Evolutionary conservation across 1,140 invertebrate genomes (phyloP).

Genomic region (Monomorium pharaonis): DNA sequence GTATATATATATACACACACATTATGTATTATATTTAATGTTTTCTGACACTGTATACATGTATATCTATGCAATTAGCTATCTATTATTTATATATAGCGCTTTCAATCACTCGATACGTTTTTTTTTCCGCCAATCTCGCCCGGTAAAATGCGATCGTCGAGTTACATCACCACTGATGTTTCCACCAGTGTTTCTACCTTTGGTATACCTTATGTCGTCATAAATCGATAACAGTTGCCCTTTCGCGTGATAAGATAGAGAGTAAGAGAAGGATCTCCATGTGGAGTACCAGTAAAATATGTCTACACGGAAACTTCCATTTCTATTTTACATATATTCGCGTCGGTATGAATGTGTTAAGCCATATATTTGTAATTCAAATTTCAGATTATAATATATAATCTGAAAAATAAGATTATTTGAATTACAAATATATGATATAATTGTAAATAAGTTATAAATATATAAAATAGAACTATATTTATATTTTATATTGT

Average conservation of each 20-base stretch:
- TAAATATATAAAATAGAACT: too few species aligned
- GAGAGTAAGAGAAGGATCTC: neutral
- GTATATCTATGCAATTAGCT: neutral
- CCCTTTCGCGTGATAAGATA: constrained; percentile 28
- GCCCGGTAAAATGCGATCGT: neutral
- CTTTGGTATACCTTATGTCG: constrained; percentile 2
- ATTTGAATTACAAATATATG: too few species aligned
- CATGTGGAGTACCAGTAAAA: neutral
- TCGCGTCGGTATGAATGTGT: too few species aligned
- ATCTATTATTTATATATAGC: neutral
- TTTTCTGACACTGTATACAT: too few species aligned
- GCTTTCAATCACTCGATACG: too few species aligned
- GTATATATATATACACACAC: too few species aligned
- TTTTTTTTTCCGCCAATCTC: neutral
- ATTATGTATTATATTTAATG: too few species aligned
- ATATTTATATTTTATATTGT: too few species aligned
- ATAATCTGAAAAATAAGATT: too few species aligned
- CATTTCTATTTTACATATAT: neutral
- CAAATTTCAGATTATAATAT: too few species aligned
- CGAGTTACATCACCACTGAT: neutral
- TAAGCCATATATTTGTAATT: neutral
- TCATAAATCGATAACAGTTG: constrained; percentile 41
- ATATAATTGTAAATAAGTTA: too few species aligned
- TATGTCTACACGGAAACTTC: neutral
- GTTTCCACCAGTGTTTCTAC: neutral